Base-by-base conservation (phyloP, 2,113 vertebrate genomes). In the Cyanistes caeruleus region DNA sequence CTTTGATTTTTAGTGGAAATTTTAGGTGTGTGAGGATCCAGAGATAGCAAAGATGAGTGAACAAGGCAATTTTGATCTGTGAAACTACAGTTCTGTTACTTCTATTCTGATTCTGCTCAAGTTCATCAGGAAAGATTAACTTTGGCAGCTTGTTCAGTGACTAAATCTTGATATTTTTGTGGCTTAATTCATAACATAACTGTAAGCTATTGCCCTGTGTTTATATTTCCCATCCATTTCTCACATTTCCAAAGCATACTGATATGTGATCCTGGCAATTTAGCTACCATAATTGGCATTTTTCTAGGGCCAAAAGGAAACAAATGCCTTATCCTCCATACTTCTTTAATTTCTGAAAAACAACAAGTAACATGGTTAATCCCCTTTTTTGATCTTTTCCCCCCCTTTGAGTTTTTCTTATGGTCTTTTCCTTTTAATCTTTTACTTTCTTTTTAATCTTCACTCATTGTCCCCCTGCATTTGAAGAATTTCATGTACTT, bases 131-230 rank as follows among this genome's bases (percentile, higher is more conserved):
- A 97, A 97, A 98, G 96, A 98, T 98, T 98, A 98, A 98, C 95
- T 96, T 96, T 98, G 98, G 98, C 98, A 98, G 97, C 95, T 98
- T 97, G 96, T 98, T 98, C 97, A 97, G 97, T 97, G 97, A 98
- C 98, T 98, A 98, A 97, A 98, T 98, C 97, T 98, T 97, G 97
- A 98, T 98, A 98, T 98, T 98, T 98, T 97, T 98, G 97, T 97
- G 97, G 96, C 97, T 98, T 98, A 98, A 98, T 98, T 98, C 98
- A 98, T 98, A 98, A 98, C 98, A 98, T 98, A 98, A 98, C 98
- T 98, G 98, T 98, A 98, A 97, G 97, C 98, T 98, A 97, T 98
- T 98, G 97, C 97, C 84, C 80, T 96, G 75, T 98, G 97, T 98
- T 98, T 98, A 96, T 98, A 98, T 98, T 98, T 98, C 97, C 97